phyloP scores from a whole-genome alignment of 1,140 invertebrate genomes.

The Drosophila tani region DNA sequence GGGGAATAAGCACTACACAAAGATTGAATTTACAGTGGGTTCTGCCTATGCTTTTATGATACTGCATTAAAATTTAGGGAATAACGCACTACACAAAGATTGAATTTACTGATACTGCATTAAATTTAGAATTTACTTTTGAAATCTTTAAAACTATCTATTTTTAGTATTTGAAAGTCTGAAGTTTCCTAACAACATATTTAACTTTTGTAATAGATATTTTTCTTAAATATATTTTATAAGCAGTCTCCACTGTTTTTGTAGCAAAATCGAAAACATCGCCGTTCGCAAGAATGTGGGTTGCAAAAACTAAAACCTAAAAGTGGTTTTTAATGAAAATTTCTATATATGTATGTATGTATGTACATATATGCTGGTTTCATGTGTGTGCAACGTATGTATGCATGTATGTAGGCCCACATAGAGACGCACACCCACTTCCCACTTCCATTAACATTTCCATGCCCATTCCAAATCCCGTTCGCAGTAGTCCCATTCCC shows the following conservation, averaged over 20 bases:
- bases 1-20: slow-evolving; percentile 1
- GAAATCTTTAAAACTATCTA: too few species aligned
- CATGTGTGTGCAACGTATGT: slow-evolving; percentile 29
- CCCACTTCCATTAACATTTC: slow-evolving; percentile 36
- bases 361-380: slow-evolving; percentile 25
- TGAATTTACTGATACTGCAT: background rate
- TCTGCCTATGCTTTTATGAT: too few species aligned
- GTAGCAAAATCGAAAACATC: slow-evolving; percentile 42
- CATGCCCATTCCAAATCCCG: slow-evolving; percentile 40
- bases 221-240: slow-evolving; percentile 1
- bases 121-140: too few species aligned
- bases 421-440: slow-evolving; percentile 47
- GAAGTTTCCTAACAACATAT: too few species aligned
- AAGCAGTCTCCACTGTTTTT: slow-evolving; percentile 45
- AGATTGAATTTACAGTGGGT: slow-evolving; percentile 12
- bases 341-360: slow-evolving; percentile 37
- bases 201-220: too few species aligned
- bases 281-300: slow-evolving; percentile 61
- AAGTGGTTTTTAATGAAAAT: slow-evolving; percentile 78
- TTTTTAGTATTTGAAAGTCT: too few species aligned
- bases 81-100: background rate
- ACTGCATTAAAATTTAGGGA: background rate
- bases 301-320: slow-evolving; percentile 72
- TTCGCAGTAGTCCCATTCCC: slow-evolving; percentile 30
- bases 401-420: slow-evolving; percentile 14